Evolutionary conservation across 2,113 vertebrate genomes (phyloP), one percentile per base, ranked within the genome.

Genomic region (Pteruthius melanotis): DNA sequence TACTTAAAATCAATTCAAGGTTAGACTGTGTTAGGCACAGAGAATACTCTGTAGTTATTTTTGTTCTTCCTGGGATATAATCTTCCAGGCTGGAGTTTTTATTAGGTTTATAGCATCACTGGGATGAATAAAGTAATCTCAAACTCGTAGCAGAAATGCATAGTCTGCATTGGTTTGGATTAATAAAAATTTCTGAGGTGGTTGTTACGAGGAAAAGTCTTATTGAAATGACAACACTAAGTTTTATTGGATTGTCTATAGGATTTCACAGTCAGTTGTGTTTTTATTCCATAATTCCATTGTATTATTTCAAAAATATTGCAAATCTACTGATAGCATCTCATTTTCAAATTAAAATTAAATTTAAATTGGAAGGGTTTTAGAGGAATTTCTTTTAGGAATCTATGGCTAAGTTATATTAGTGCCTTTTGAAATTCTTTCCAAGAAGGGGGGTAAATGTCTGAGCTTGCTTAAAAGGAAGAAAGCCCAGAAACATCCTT

Each of bases 81-180:
- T 78, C 80, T 89, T 63, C 68, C 57, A 87, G 89, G 53, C 88
- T 92, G 23, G 64, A 60, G 85, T 64, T 87, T 86, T 96, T 94
- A 89, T 95, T 70, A 93, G 83, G 52, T 92, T 94, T 94, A 87
- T 64, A 57, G 77, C 75, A 77, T 91, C 91, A 44, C 69, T 95
- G 92, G 93, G 93, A 92, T 94, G 91, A 87, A 77, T 89, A 87
- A 96, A 96, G 56, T 50, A 19, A 93, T 86, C 83, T 89, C 82
- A 59, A 31, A 75, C n/a, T 74, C 44, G 1, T 2, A 68, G 71
- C 2, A 15, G 83, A 82, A 65, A n/a, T 68, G 91, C 53, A 6
- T 3, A 78, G 66, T 79, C 71, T 84, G 80, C 49, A 2, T 18
- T 42, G 64, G 56, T 64, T 92, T 68, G 42, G 59, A 39, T 5